Evolutionary conservation across 2,113 vertebrate species (phyloP).

Genomic region (Equus przewalskii): DNA sequence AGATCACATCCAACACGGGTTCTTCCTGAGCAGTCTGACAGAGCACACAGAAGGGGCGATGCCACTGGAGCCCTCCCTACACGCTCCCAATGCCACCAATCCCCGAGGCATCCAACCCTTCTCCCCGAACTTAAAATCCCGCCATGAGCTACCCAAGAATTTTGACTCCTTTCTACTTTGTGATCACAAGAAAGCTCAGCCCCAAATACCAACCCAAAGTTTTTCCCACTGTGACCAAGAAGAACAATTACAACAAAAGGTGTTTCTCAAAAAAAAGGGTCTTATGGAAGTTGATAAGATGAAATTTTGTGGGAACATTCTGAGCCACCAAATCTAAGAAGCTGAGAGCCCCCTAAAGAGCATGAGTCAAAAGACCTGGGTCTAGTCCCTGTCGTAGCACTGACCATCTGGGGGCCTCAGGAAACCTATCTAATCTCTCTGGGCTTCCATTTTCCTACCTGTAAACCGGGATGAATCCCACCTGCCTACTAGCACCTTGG

Average conservation of each 20-base stretch:
- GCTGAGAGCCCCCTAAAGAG: too few species aligned
- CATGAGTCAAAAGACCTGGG: neutral
- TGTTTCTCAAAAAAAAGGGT: constrained; percentile 24
- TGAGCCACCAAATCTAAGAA: too few species aligned
- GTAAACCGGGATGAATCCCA: neutral
- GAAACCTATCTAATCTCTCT: neutral
- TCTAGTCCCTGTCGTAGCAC: too few species aligned
- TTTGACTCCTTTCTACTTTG: neutral
- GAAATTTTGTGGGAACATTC: neutral
- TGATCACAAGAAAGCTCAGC: neutral
- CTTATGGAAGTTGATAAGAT: neutral
- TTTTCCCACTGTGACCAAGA: neutral
- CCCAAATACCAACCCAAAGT: neutral
- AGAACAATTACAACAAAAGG: constrained; percentile 18
- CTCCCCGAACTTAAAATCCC: neutral
- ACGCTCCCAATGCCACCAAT: neutral
- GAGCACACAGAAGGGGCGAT: neutral
- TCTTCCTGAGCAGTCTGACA: neutral
- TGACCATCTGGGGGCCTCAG: neutral
- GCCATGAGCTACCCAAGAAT: neutral
- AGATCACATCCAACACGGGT: neutral
- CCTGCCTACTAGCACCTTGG: neutral
- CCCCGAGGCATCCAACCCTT: neutral
- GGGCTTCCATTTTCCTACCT: neutral
- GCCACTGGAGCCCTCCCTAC: neutral